phyloP scores from a whole-genome alignment of 2,113 vertebrate genomes.

The Ceyx margarethae region DNA sequence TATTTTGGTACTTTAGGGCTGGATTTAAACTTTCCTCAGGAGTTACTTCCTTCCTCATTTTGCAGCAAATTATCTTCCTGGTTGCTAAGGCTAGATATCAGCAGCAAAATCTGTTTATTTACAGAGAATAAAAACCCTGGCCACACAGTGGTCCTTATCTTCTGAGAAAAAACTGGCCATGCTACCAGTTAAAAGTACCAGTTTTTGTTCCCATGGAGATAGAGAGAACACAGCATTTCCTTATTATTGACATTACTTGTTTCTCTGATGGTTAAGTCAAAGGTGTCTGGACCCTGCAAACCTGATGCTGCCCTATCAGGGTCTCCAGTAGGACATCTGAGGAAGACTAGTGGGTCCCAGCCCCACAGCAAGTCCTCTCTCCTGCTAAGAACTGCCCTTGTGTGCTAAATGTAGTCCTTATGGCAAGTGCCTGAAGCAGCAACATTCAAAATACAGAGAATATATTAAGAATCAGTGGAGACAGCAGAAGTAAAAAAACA shows the following conservation, averaged over 20 bases:
- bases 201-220: constrained; percentile 62
- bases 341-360: neutral
- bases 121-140: neutral
- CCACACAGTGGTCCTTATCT: constrained; percentile 27
- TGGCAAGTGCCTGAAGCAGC: neutral
- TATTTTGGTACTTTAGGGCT: neutral
- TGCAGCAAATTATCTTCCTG: neutral
- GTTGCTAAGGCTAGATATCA: neutral
- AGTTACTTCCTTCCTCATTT: neutral
- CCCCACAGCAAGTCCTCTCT: neutral
- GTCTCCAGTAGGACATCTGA: neutral
- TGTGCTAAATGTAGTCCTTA: neutral
- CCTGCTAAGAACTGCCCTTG: accelerated
- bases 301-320: neutral
- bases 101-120: constrained; percentile 36
- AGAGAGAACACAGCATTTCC: neutral
- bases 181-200: constrained; percentile 27
- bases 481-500: neutral
- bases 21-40: constrained; percentile 6
- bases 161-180: constrained; percentile 28
- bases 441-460: neutral
- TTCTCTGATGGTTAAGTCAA: neutral
- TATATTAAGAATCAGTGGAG: neutral
- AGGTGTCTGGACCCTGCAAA: neutral
- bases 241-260: neutral